A percentile compares a stretch with the other conserved stretches of the same genome.
phyloP scores from a whole-genome alignment of 1,140 invertebrate genomes.

The Drosophila bifasciata region DNA sequence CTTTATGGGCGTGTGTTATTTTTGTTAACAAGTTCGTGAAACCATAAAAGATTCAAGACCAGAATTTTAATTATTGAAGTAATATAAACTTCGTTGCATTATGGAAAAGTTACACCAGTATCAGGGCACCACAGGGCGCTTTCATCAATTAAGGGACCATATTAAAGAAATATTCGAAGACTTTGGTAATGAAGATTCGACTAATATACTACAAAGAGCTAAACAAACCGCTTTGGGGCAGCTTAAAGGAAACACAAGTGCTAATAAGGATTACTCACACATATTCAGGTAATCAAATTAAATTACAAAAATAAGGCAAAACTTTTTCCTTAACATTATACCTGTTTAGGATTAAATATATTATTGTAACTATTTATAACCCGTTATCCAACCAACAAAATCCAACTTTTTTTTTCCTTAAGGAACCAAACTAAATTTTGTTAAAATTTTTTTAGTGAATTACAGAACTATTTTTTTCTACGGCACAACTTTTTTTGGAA shows the following conservation, averaged over 20 bases:
- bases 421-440: no score
- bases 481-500: no score
- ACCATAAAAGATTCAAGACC: slow-evolving; percentile 38
- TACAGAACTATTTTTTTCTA: no score
- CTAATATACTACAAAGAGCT: slow-evolving; percentile 84
- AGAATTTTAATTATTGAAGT: neutral
- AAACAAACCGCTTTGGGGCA: slow-evolving; percentile 65
- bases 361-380: no score
- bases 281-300: slow-evolving; percentile 88
- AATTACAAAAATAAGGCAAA: no score
- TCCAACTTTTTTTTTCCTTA: no score
- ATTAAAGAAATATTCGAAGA: slow-evolving; percentile 86
- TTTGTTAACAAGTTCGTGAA: slow-evolving; percentile 15
- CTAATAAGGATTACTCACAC: slow-evolving; percentile 89
- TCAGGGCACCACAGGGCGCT: slow-evolving; percentile 88
- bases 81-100: slow-evolving; percentile 31
- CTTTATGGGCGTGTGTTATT: slow-evolving; percentile 24
- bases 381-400: no score
- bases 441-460: no score
- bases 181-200: slow-evolving; percentile 86
- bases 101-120: slow-evolving; percentile 92
- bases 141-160: slow-evolving; percentile 88
- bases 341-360: no score
- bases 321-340: no score
- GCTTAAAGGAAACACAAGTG: slow-evolving; percentile 73